Base-by-base conservation (phyloP, 2,797 vertebrate genomes). In the Sebastolobus altivelis region DNA sequence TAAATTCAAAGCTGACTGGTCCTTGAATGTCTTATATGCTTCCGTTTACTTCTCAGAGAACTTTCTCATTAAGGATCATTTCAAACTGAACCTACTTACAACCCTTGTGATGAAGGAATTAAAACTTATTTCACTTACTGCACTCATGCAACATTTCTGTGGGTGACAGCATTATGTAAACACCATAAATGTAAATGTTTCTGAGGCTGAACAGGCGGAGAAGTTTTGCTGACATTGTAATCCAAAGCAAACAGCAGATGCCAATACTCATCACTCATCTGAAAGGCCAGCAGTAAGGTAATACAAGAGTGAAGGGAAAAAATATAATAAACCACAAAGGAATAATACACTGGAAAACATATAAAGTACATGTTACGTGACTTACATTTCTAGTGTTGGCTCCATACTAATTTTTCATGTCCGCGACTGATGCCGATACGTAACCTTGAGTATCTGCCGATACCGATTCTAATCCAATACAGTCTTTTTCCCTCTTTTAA, bases 211-310 rank as follows among this genome's bases (percentile, higher is more conserved):
- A 38, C 18, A n/a, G 49, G 40, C 33, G 38, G 18, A 56, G n/a
- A 38, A 3, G 7, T 8, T 22, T 55, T 29, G 31, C 55, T 80
- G 58, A 72, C 0, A 31, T 5, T 7, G 27, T 49, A 38, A 82
- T 55, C 16, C 12, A 73, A 60, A 58, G 55, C 54, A 76, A 81
- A 85, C 62, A 63, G 37, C 16, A 16, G 18, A 65, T 3, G 25
- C 14, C 46, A 20, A 46, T 18, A 46, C 7, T 31, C 68, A 69
- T 66, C 27, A 46, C 40, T 40, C 71, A 69, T n/a, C 49, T 63
- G 40, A 35, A 58, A 55, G 2, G 8, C 8, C 22, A 13, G 31
- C 35, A 29, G 66, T 1, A 0, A 18, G 2, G n/a, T 29, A 46
- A 77, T 1, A 11, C 8, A n/a, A 59, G 43, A 62, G 11, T 1